These are phyloP conservation scores for Callocephalon fimbriatum DNA, from an alignment of 2,113 vertebrate genomes.

Conservation along the genomic window DNA sequence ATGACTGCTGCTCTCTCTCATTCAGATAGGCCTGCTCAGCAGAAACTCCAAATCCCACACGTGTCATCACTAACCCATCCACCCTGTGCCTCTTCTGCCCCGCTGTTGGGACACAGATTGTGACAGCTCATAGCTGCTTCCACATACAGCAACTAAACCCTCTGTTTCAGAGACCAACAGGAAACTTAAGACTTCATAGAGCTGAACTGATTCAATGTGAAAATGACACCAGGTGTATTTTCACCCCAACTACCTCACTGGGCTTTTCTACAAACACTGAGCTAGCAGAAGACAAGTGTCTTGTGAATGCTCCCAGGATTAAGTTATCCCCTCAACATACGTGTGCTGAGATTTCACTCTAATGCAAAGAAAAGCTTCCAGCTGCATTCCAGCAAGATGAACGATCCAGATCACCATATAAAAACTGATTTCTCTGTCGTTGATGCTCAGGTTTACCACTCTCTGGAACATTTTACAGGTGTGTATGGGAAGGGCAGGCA, in stretches of 20 bases:
- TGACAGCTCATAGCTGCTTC: neutral
- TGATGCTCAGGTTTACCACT: neutral
- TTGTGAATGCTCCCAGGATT: neutral
- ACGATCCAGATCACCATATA: neutral
- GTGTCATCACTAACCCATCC: neutral
- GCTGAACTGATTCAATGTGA: neutral
- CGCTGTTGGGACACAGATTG: neutral
- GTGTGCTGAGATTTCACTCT: accelerated
- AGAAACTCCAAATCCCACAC: neutral
- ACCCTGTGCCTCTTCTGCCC: neutral
- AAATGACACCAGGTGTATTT: neutral
- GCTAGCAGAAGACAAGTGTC: neutral
- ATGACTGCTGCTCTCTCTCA: neutral
- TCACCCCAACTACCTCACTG: neutral
- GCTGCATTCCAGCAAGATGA: neutral
- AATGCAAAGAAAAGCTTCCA: neutral
- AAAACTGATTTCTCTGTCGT: neutral
- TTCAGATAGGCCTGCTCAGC: neutral
- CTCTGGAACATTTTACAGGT: neutral
- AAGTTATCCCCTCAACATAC: neutral
- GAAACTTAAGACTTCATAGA: neutral
- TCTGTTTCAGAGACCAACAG: neutral
- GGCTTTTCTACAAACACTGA: neutral
- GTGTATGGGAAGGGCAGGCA: neutral
- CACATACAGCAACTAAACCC: neutral